Evolutionary conservation across 2,797 vertebrate species (phyloP).

Genomic region (Picus viridis): DNA sequence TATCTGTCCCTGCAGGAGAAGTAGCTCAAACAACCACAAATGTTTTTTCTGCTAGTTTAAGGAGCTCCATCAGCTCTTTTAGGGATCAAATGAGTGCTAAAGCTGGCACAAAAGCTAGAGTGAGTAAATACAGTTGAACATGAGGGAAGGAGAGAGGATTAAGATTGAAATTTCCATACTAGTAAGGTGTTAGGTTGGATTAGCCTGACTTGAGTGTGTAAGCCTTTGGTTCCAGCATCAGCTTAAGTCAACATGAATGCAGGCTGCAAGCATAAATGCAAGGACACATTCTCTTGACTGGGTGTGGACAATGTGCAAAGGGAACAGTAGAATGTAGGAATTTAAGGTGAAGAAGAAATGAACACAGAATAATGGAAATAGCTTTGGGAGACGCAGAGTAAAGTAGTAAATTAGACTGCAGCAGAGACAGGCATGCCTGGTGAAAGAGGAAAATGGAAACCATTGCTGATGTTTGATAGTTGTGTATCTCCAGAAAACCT

Average conservation of each 20-base stretch:
- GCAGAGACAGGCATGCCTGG: not conserved
- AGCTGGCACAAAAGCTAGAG: not conserved
- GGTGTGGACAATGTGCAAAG: not conserved
- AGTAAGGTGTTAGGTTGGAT: not conserved
- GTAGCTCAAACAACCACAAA: not conserved
- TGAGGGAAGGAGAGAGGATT: not conserved
- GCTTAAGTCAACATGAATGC: not conserved
- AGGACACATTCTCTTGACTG: not conserved
- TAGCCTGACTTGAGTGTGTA: not conserved
- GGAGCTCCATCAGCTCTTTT: constrained; percentile 5
- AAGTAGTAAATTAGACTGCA: not conserved
- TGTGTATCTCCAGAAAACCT: not conserved
- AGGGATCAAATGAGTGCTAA: not conserved
- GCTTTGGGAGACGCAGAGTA: not conserved
- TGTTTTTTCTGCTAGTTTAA: constrained; percentile 2
- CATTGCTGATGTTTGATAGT: not conserved
- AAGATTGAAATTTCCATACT: not conserved
- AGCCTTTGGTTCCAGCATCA: not conserved
- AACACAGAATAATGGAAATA: not conserved
- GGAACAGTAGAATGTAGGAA: not conserved
- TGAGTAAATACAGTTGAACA: not conserved
- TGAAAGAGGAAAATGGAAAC: not conserved
- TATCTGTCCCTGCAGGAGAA: constrained; percentile 17
- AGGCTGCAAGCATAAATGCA: not conserved
- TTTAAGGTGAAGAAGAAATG: not conserved